Evolutionary conservation across 2,888 invertebrate species (phyloP).

Genomic region (Meiosimyza decipiens): DNA sequence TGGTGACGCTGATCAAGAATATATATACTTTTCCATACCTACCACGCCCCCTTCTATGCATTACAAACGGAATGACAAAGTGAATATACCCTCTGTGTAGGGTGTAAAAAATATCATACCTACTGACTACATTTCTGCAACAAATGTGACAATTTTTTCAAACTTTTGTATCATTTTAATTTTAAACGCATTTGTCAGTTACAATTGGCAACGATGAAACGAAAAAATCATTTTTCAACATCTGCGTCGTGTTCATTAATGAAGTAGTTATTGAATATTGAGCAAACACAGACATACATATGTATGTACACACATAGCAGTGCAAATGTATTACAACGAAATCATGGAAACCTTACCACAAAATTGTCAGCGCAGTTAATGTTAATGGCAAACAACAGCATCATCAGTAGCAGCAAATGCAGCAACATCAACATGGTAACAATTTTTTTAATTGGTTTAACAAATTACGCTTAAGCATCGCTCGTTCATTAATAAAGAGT

Average conservation of each 20-base stretch:
- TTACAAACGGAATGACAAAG: too few relatives aligned
- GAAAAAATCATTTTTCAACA: conserved; percentile 19
- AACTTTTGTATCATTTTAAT: too few relatives aligned
- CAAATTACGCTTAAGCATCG: conserved; percentile 22
- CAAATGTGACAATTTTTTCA: too few relatives aligned
- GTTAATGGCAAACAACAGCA: conserved; percentile 30
- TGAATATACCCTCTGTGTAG: too few relatives aligned
- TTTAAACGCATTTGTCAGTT: neutral
- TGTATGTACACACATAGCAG: neutral
- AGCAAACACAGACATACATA: neutral
- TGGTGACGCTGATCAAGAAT: too few relatives aligned
- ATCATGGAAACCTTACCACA: conserved; percentile 18
- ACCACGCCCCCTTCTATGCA: too few relatives aligned
- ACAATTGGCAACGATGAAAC: neutral
- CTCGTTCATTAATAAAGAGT: neutral
- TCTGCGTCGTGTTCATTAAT: conserved; percentile 25
- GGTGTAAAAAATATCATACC: too few relatives aligned
- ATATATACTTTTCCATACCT: too few relatives aligned
- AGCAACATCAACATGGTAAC: conserved; percentile 1
- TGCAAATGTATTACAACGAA: conserved; percentile 15
- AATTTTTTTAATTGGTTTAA: conserved; percentile 29
- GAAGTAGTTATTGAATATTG: conserved; percentile 28
- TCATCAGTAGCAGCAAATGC: neutral
- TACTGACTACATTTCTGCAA: too few relatives aligned
- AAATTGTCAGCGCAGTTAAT: conserved; percentile 29